Evolutionary conservation across 2,113 vertebrate genomes (phyloP).

Genomic region (Macrotis lagotis): DNA sequence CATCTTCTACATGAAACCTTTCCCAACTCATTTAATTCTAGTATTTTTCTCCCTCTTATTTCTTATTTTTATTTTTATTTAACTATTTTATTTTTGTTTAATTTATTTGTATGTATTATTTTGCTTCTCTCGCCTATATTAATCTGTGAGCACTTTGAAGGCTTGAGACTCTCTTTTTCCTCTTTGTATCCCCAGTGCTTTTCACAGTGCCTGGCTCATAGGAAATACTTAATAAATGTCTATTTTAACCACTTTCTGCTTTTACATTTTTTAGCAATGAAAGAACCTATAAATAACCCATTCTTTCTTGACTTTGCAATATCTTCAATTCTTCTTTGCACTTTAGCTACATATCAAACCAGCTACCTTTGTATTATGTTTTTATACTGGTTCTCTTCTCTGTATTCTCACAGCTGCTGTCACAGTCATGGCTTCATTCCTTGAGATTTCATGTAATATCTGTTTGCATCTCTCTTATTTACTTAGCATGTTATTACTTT

Average conservation of each 20-base stretch:
- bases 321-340: neutral
- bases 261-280: neutral
- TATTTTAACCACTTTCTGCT: neutral
- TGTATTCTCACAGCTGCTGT: neutral
- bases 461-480: neutral
- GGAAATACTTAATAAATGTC: neutral
- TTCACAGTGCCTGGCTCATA: neutral
- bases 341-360: neutral
- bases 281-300: too few relatives aligned
- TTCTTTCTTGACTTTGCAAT: neutral
- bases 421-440: neutral
- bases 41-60: neutral
- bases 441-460: too few relatives aligned
- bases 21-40: neutral
- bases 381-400: neutral
- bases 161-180: neutral
- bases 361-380: neutral
- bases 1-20: neutral
- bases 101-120: neutral
- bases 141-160: neutral
- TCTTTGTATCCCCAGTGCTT: neutral
- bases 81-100: too few relatives aligned
- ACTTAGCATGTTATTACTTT: neutral
- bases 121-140: neutral
- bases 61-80: neutral